Conservation (phyloP, 2,888 invertebrate genomes). For the Stenodema calcarata region DNA sequence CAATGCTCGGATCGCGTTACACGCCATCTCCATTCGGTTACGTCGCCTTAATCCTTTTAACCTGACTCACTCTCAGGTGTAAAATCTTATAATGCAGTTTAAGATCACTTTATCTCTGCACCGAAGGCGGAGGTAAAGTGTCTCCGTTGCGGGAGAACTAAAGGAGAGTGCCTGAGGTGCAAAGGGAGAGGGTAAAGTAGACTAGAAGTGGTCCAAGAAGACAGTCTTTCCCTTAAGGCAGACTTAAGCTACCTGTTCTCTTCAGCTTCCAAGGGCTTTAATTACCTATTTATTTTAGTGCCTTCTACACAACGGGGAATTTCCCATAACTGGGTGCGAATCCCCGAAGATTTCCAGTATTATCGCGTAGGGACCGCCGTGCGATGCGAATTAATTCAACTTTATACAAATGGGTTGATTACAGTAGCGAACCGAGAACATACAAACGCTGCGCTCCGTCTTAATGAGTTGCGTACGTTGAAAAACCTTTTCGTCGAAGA, state of each 20-base stretch:
- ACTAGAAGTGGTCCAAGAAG: not conserved
- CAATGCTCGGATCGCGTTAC: not conserved
- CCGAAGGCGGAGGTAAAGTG: not conserved
- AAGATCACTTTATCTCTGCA: not conserved
- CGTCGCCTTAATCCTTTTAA: not conserved
- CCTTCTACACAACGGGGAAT: not conserved
- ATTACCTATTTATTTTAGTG: slow-evolving; percentile 20
- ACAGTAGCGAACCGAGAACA: not conserved
- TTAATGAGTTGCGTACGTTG: not conserved
- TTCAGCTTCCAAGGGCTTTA: not conserved
- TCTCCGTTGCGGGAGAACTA: not conserved
- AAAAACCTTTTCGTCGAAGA: not conserved
- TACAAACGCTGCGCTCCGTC: not conserved
- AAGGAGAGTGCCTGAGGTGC: not conserved
- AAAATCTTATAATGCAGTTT: slow-evolving; percentile 8
- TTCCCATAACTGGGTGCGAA: slow-evolving; percentile 4
- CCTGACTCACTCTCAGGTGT: not conserved
- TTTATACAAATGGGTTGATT: slow-evolving; percentile 8
- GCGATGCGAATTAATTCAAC: not conserved
- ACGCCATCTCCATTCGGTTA: not conserved
- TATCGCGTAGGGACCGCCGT: not conserved
- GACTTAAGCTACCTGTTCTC: slow-evolving; percentile 6
- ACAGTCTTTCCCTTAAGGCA: not conserved
- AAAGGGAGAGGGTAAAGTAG: not conserved
- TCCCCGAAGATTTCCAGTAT: not conserved